A percentile compares a stretch with the other conserved stretches of the same genome.
These are phyloP conservation scores for Catharus bicknelli DNA, from an alignment of 2,113 vertebrate genomes.

Conservation along the genomic window DNA sequence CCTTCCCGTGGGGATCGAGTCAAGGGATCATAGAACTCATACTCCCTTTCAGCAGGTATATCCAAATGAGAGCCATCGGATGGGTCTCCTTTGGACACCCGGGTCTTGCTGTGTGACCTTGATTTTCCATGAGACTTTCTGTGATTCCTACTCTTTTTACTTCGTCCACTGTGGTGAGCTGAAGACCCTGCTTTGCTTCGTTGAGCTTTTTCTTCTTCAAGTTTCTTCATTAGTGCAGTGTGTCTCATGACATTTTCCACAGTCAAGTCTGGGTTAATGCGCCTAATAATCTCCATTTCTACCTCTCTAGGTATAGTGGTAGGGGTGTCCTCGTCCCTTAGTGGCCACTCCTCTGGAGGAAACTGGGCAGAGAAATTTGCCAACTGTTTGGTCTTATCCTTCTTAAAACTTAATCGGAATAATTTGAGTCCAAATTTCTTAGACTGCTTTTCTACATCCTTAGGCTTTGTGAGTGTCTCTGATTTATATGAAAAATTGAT, in stretches of 20 bases:
- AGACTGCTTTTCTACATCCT: constrained; percentile 91
- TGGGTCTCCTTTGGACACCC: constrained; percentile 89
- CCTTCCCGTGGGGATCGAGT: constrained; percentile 89
- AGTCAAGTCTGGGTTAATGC: constrained; percentile 97
- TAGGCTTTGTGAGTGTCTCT: constrained; percentile 90
- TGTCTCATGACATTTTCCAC: constrained; percentile 96
- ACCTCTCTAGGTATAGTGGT: constrained; percentile 92
- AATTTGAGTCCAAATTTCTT: constrained; percentile 97
- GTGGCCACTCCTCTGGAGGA: constrained; percentile 96
- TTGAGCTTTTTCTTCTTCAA: constrained; percentile 95
- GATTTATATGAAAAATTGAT: constrained; percentile 93
- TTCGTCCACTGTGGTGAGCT: constrained; percentile 91
- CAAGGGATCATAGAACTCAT: constrained; percentile 85
- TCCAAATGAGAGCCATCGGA: constrained; percentile 91
- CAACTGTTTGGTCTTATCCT: constrained; percentile 95
- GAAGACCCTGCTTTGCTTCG: constrained; percentile 91
- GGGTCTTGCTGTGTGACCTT: constrained; percentile 93
- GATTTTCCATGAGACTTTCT: constrained; percentile 90
- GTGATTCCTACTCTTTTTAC: constrained; percentile 90
- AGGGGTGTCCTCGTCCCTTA: constrained; percentile 91
- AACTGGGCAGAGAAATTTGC: constrained; percentile 97
- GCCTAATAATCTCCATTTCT: constrained; percentile 96
- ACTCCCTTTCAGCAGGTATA: constrained; percentile 85
- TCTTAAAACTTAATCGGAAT: constrained; percentile 96
- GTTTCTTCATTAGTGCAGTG: constrained; percentile 97